Conservation (phyloP, 1,140 invertebrate genomes). For the Steinernema feltiae region DNA sequence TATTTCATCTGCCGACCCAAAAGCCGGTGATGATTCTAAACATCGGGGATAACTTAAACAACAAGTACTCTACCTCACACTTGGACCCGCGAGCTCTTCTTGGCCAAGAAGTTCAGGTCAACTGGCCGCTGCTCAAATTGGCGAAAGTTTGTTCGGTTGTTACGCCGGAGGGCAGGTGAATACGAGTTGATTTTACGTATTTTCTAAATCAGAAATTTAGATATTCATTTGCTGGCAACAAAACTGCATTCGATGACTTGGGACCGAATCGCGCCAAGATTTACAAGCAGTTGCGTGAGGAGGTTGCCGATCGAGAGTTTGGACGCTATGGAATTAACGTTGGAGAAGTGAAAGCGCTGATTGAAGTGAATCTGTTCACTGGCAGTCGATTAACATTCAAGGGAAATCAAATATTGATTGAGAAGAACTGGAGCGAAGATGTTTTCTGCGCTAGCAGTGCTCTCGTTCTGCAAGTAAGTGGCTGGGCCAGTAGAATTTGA, state of each 20-base stretch:
- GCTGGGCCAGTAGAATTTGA: conserved; percentile 18
- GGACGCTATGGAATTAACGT: conserved; percentile 5
- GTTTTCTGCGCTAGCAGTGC: conserved; percentile 68
- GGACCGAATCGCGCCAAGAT: background rate
- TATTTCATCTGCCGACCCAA: conserved; percentile 76
- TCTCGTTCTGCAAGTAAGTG: conserved; percentile 53
- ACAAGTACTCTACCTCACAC: background rate
- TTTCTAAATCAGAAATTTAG: background rate
- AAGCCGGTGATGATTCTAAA: conserved; percentile 76
- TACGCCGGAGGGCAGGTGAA: background rate
- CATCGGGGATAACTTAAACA: conserved; percentile 51
- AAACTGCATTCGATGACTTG: background rate
- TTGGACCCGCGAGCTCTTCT: background rate
- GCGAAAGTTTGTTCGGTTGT: conserved; percentile 10
- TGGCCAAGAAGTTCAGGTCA: conserved; percentile 1
- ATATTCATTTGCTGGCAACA: background rate
- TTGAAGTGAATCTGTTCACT: background rate
- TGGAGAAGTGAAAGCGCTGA: background rate
- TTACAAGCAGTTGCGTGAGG: background rate
- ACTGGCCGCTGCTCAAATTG: conserved; percentile 10
- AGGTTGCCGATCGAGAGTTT: background rate
- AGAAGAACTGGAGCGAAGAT: conserved; percentile 57
- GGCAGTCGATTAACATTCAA: conserved; percentile 3
- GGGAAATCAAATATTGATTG: background rate
- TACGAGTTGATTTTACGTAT: background rate